Base-by-base conservation (phyloP, 2,888 invertebrate genomes). In the Apoda limacodes region DNA sequence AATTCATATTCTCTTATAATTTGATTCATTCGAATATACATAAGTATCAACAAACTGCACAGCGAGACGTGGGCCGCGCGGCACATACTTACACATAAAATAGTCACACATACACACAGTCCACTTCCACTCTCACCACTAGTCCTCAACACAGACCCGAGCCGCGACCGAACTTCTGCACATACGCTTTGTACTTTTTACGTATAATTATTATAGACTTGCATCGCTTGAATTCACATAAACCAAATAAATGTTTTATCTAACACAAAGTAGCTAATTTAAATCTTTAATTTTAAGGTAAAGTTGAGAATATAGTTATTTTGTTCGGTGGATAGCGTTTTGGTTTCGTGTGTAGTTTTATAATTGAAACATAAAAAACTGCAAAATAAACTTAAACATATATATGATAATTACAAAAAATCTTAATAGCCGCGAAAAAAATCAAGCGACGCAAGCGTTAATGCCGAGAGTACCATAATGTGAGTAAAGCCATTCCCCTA, bases 21-120 rank as follows among this genome's bases (percentile, higher is more conserved):
- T 78, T 80, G 75, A 80, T 76, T 80, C 74, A 72, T 76, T 78
- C 76, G 75, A 76, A 74, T 78, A 76, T 78, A 78, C 76, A 75
- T 78, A 78, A 76, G 76, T 80, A 72, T 78, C 74, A 78, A 80
- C 80, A 80, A 78, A 78, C 74, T 61, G 64, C 63, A 66, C 75
- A 76, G 80, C 75, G 74, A 76, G 75, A 71, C 70, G 59, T 67
- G 56, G 59, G 57, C 58, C 58, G 54, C 60, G 52, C 54, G 46
- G 54, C 48, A 37, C 32, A 35, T 55, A 40, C 58, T 46, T 50
- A 41, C 46, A 44, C 48, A 32, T 23, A 19, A 15, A 14, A 15
- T 27, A 28, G 39, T 28, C 39, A 23, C 40, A 45, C 48, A 42
- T 51, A 39, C 46, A 43, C 42, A 28, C 31, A 36, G 38, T 50